Conservation (phyloP, 2,113 vertebrate genomes). For the Vireo altiloquus region DNA sequence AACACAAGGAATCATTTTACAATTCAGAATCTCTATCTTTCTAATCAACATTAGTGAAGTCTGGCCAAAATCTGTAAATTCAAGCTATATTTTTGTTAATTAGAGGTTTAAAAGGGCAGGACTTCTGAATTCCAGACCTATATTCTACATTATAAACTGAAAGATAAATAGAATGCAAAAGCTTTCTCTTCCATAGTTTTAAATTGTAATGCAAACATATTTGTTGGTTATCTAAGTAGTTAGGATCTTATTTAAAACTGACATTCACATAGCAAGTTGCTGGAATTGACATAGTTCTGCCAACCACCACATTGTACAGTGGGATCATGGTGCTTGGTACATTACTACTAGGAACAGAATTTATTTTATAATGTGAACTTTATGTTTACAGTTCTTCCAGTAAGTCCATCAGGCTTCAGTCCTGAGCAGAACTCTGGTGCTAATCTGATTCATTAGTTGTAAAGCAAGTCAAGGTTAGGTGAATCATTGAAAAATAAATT, state of each 20-base stretch:
- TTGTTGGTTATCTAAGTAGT: neutral
- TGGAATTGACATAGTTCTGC: neutral
- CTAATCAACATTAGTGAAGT: neutral
- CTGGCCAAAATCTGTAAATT: neutral
- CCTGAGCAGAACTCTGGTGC: neutral
- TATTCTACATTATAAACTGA: neutral
- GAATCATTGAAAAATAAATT: neutral
- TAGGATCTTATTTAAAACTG: neutral
- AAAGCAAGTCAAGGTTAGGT: neutral
- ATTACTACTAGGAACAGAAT: neutral
- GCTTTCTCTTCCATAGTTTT: neutral
- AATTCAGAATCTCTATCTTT: neutral
- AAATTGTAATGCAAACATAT: neutral
- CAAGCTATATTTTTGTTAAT: neutral
- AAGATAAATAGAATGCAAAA: neutral
- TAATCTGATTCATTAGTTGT: neutral
- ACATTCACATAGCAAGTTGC: neutral
- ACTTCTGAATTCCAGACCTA: neutral
- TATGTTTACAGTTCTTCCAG: neutral
- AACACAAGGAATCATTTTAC: neutral
- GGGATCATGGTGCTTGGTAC: neutral
- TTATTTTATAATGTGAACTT: neutral
- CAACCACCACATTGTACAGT: neutral
- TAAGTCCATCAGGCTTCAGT: neutral
- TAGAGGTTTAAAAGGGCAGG: neutral